Evolutionary conservation across 1,140 invertebrate genomes (phyloP).

Genomic region (Asbolus verrucosus): DNA sequence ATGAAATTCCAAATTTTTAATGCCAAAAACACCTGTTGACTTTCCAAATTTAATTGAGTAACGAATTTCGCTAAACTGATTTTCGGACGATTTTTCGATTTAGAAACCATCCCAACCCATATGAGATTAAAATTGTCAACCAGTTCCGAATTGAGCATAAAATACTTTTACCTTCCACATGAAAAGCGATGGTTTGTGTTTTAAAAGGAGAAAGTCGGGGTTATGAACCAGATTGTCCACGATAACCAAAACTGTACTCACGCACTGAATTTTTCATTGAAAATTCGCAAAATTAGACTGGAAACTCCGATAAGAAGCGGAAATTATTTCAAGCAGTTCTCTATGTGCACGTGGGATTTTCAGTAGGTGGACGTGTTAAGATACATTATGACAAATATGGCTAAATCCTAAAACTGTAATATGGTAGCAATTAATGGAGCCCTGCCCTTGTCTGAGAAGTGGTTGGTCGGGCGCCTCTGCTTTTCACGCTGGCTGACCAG

Average conservation of each 20-base stretch:
- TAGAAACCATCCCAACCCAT: background rate
- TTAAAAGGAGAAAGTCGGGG: constrained; percentile 3
- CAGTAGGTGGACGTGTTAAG: no score
- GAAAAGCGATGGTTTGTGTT: constrained; percentile 13
- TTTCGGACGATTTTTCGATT: background rate
- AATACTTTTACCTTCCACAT: constrained; percentile 3
- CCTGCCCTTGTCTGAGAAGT: constrained; percentile 1
- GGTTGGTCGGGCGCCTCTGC: no score
- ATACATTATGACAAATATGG: constrained; percentile 1
- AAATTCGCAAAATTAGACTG: background rate
- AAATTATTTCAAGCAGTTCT: background rate
- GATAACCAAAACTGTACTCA: background rate
- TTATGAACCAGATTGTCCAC: background rate
- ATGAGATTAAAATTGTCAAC: constrained; percentile 19
- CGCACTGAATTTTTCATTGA: background rate
- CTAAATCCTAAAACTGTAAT: background rate
- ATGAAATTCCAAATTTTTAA: no score
- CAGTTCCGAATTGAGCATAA: background rate
- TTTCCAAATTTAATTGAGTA: background rate
- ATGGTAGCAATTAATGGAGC: background rate
- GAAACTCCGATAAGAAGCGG: background rate
- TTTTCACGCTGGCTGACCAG: no score
- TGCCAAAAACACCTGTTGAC: no score
- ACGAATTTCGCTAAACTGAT: background rate
- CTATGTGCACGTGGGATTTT: constrained; percentile 5